phyloP scores from a whole-genome alignment of 1,140 invertebrate genomes.

The Drosophila arizonae region DNA sequence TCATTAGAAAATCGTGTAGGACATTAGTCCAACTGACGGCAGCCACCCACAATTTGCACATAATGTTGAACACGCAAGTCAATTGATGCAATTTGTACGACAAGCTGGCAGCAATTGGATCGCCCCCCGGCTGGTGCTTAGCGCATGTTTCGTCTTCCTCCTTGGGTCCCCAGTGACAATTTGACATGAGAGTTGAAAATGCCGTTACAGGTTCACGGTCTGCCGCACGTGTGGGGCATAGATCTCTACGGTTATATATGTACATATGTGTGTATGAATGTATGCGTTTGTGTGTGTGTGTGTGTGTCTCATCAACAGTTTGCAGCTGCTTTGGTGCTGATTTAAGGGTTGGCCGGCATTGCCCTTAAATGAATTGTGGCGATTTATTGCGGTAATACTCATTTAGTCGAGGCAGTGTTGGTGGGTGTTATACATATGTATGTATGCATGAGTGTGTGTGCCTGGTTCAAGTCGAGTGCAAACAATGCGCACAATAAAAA shows the following conservation, averaged over 20 bases:
- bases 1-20: constrained; percentile 79
- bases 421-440: constrained; percentile 20
- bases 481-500: constrained; percentile 80
- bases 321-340: constrained; percentile 62
- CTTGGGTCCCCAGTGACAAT: constrained; percentile 71
- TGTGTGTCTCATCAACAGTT: constrained; percentile 71
- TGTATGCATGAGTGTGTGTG: constrained; percentile 7
- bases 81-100: constrained; percentile 81
- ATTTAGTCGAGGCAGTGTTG: constrained; percentile 62
- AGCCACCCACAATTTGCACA: constrained; percentile 69
- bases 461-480: constrained; percentile 62
- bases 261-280: constrained; percentile 6
- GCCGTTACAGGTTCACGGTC: constrained; percentile 78
- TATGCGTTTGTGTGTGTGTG: constrained; percentile 1
- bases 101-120: constrained; percentile 65
- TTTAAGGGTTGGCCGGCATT: constrained; percentile 72
- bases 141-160: constrained; percentile 16
- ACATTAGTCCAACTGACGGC: constrained; percentile 73
- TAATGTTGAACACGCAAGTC: constrained; percentile 81
- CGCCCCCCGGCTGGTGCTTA: constrained; percentile 13
- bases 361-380: constrained; percentile 80
- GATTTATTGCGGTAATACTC: constrained; percentile 82
- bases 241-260: constrained; percentile 2
- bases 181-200: constrained; percentile 65
- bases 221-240: constrained; percentile 54